Evolutionary conservation across 1,140 invertebrate species (phyloP).

Genomic region (Hypothenemus hampei): DNA sequence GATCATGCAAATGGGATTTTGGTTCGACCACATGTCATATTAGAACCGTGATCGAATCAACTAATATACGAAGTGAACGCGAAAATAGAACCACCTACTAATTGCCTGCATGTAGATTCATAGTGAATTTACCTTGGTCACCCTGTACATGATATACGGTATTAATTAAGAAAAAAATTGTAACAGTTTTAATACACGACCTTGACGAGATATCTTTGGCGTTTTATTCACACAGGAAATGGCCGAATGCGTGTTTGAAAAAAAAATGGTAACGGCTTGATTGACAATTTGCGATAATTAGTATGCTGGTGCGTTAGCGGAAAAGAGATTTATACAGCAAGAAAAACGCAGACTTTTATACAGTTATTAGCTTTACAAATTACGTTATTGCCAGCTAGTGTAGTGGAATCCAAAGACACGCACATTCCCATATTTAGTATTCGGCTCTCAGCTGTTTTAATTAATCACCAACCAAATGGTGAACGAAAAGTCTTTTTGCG

Average conservation of each 20-base stretch:
- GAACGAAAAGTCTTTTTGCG: not conserved
- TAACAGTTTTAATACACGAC: slow-evolving; percentile 9
- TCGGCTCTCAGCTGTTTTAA: not conserved
- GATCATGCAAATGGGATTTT: slow-evolving; percentile 15
- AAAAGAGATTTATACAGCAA: not conserved
- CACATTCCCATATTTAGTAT: too few relatives aligned
- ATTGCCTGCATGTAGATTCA: not conserved
- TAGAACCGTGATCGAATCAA: not conserved
- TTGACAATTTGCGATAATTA: slow-evolving; percentile 11
- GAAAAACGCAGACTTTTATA: not conserved
- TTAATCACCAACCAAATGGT: not conserved
- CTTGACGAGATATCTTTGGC: slow-evolving; percentile 2
- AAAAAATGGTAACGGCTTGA: not conserved
- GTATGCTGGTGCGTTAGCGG: not conserved
- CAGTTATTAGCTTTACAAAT: slow-evolving; percentile 7
- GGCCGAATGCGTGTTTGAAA: slow-evolving; percentile 4
- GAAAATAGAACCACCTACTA: not conserved
- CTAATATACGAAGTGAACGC: not conserved
- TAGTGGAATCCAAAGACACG: too few relatives aligned
- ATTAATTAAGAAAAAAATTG: slow-evolving; percentile 13
- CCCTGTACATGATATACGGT: slow-evolving; percentile 3
- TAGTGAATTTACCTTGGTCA: not conserved
- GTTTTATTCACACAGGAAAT: slow-evolving; percentile 4
- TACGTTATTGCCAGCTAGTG: not conserved
- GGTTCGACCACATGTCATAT: slow-evolving; percentile 3